Evolutionary conservation across 2,888 invertebrate species (phyloP).

Genomic region (Ophion ventricosus): DNA sequence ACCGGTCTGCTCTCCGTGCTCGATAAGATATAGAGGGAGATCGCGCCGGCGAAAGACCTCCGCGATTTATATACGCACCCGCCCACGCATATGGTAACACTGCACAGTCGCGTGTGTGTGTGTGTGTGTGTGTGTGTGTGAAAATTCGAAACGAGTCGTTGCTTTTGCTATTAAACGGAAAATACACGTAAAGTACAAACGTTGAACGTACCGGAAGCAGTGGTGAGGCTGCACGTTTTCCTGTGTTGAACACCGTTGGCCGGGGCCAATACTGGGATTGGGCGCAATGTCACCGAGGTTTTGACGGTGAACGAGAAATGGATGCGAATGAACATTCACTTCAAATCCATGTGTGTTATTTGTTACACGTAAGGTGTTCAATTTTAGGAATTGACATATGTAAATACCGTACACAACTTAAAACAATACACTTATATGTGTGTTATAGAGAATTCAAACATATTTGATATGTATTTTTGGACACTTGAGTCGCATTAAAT

Average conservation of each 20-base stretch:
- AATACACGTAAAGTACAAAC: neutral
- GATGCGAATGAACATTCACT: neutral
- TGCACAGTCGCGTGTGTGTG: neutral
- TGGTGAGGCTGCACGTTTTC: neutral
- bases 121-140: neutral
- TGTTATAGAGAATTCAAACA: too few relatives aligned
- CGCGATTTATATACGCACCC: conserved; percentile 19
- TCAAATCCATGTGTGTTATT: too few relatives aligned
- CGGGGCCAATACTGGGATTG: neutral
- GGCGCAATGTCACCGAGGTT: neutral
- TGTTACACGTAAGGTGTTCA: too few relatives aligned
- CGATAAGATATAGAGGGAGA: conserved; percentile 76
- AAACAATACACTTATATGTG: too few relatives aligned
- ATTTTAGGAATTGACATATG: too few relatives aligned
- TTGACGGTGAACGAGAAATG: neutral
- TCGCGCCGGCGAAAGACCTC: conserved; percentile 69
- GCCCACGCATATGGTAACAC: conserved; percentile 20
- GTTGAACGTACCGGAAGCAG: neutral
- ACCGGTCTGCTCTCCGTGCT: conserved; percentile 73
- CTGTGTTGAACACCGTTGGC: neutral
- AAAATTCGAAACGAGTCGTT: conserved; percentile 26
- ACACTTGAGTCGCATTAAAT: too few relatives aligned
- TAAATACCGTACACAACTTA: too few relatives aligned
- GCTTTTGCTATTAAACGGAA: conserved; percentile 1
- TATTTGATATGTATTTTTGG: too few relatives aligned